Conservation (phyloP, 2,797 vertebrate genomes). For the Anabacerthia variegaticeps region DNA sequence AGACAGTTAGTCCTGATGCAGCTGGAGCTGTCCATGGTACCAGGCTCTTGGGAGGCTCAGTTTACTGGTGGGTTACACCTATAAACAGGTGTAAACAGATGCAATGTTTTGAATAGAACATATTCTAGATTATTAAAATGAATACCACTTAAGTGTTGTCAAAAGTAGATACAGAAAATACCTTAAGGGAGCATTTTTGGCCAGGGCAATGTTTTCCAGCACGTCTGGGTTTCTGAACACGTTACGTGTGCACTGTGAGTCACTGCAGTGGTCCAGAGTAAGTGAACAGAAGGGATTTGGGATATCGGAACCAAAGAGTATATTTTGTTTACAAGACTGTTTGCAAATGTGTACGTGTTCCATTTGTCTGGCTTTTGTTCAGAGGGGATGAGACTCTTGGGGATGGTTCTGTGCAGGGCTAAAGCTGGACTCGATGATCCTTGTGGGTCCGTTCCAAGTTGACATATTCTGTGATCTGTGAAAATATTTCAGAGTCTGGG, state of each 20-base stretch:
- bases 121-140: background rate
- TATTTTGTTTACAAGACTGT: background rate
- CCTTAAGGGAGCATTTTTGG: background rate
- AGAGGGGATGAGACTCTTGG: background rate
- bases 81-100: background rate
- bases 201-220: background rate
- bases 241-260: background rate
- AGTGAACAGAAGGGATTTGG: background rate
- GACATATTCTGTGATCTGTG: background rate
- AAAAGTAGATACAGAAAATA: background rate
- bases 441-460: background rate
- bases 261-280: background rate
- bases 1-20: fast-evolving
- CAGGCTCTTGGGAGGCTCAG: fast-evolving
- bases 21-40: conserved; percentile 61
- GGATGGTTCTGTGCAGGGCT: background rate
- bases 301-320: background rate
- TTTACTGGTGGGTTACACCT: background rate
- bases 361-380: background rate
- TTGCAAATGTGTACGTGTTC: background rate
- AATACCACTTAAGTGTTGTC: background rate
- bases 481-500: background rate
- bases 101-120: background rate
- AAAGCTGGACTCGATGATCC: background rate
- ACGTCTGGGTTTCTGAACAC: background rate